Evolutionary conservation across 2,888 invertebrate species (phyloP).

Genomic region (Melieria omissa): DNA sequence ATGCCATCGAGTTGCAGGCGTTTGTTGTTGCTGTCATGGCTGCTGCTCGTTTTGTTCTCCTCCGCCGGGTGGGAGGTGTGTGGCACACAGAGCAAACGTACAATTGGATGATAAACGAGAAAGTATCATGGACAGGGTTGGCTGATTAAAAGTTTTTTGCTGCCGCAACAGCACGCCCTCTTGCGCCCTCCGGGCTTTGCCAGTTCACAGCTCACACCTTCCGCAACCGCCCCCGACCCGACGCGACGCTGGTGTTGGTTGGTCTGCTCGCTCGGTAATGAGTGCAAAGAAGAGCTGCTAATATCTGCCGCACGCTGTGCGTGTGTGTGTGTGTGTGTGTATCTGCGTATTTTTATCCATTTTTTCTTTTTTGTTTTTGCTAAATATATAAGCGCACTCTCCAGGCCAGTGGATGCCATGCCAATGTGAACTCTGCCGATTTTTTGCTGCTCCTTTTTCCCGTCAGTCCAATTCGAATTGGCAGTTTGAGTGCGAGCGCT

Average conservation of each 20-base stretch:
- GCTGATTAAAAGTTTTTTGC: slow-evolving; percentile 48
- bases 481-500: not conserved
- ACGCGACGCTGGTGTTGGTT: slow-evolving; percentile 11
- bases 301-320: slow-evolving; percentile 25
- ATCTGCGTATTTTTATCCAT: not conserved
- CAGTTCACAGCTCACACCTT: not conserved
- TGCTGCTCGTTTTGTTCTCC: slow-evolving; percentile 6
- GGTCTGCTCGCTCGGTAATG: slow-evolving; percentile 13
- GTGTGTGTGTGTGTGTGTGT: slow-evolving; percentile 30
- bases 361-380: slow-evolving; percentile 17
- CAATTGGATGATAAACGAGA: slow-evolving; percentile 64
- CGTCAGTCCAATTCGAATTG: no score
- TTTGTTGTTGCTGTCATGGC: not conserved
- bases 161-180: slow-evolving; percentile 9
- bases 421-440: slow-evolving; percentile 12
- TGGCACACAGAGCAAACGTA: slow-evolving; percentile 55
- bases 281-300: slow-evolving; percentile 34
- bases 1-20: slow-evolving; percentile 4
- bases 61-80: slow-evolving; percentile 35
- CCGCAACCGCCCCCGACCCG: slow-evolving; percentile 8
- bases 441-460: slow-evolving; percentile 15
- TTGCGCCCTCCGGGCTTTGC: not conserved
- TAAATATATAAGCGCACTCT: slow-evolving; percentile 17
- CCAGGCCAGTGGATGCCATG: slow-evolving; percentile 2
- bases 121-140: slow-evolving; percentile 57